Evolutionary conservation across 2,888 invertebrate species (phyloP).

Genomic region (Ganaspis brasiliensis): DNA sequence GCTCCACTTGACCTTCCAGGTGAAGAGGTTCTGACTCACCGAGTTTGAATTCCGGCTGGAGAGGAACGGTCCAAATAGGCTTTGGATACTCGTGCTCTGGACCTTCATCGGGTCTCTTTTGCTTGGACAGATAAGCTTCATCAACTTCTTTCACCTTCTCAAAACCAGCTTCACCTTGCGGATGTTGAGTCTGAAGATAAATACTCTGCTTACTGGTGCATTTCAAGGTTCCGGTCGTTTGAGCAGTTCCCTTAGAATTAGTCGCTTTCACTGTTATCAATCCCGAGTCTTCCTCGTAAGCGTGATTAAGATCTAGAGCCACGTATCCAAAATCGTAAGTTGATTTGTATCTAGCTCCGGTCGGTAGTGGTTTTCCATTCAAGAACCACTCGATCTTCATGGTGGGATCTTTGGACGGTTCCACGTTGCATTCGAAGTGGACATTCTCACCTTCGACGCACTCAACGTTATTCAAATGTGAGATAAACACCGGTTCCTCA

Average conservation of each 20-base stretch:
- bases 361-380: conserved; percentile 94
- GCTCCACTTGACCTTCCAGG: conserved; percentile 96
- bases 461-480: conserved; percentile 94
- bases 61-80: conserved; percentile 92
- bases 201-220: conserved; percentile 91
- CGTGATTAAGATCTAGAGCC: conserved; percentile 92
- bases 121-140: conserved; percentile 88
- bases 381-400: conserved; percentile 97
- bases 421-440: conserved; percentile 95
- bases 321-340: conserved; percentile 98
- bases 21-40: conserved; percentile 93
- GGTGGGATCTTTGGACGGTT: conserved; percentile 95
- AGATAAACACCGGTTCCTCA: conserved; percentile 93
- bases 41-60: conserved; percentile 90
- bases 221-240: conserved; percentile 93
- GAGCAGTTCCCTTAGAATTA: conserved; percentile 93
- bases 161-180: conserved; percentile 94
- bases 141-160: conserved; percentile 95
- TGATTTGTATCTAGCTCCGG: conserved; percentile 94
- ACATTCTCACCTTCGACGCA: conserved; percentile 93
- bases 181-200: conserved; percentile 95
- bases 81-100: conserved; percentile 91
- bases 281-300: conserved; percentile 96
- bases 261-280: conserved; percentile 95
- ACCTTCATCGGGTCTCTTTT: conserved; percentile 85